These are phyloP conservation scores for Paraescarpia echinospica DNA, from an alignment of 1,140 invertebrate species.

Conservation along the genomic window DNA sequence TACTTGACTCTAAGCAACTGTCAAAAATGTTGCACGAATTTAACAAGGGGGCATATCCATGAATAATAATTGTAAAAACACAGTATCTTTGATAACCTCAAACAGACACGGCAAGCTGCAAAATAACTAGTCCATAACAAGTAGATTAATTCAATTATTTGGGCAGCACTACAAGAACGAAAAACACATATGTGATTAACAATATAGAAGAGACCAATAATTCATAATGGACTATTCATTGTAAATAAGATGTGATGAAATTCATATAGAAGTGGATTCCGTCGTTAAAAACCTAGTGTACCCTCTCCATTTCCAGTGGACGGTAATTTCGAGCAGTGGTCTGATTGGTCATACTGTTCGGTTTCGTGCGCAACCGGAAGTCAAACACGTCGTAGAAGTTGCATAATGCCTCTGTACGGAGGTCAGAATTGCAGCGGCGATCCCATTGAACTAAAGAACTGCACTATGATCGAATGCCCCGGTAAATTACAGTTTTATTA, in stretches of 20 bases:
- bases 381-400: neutral
- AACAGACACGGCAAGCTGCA: neutral
- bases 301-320: constrained; percentile 32
- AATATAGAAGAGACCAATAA: too few relatives aligned
- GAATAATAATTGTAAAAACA: neutral
- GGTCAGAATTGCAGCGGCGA: constrained; percentile 41
- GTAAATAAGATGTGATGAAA: neutral
- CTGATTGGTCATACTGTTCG: constrained; percentile 23
- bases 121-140: neutral
- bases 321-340: constrained; percentile 25
- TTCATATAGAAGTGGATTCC: neutral
- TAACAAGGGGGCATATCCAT: neutral
- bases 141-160: neutral
- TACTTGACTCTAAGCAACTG: neutral
- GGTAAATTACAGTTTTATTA: constrained; percentile 14
- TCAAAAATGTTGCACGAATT: neutral
- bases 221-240: too few relatives aligned
- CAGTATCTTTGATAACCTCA: neutral
- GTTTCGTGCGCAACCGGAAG: constrained; percentile 23
- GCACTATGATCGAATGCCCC: constrained; percentile 28
- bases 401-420: constrained; percentile 25
- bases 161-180: too few relatives aligned
- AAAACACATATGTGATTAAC: too few relatives aligned
- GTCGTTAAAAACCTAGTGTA: neutral
- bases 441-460: constrained; percentile 11